Evolutionary conservation across 2,113 vertebrate species (phyloP).

Genomic region (Xenopus tropicalis): UCB_Xtro_10.0 CM004452.2:51921501-51922000

Average conservation of each 20-base stretch:
- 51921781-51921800: conserved; percentile 74
- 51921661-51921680: no score
- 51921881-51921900: conserved; percentile 22
- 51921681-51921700: no score
- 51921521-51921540: conserved; percentile 82
- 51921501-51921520: conserved; percentile 78
- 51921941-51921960: no score
- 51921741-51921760: conserved; percentile 74
- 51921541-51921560: conserved; percentile 94
- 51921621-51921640: no score
- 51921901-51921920: no score
- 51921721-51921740: conserved; percentile 80
- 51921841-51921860: conserved; percentile 80
- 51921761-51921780: conserved; percentile 79
- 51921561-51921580: conserved; percentile 23
- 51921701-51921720: conserved; percentile 63
- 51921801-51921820: conserved; percentile 86
- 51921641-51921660: no score
- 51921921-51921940: no score
- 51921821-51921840: conserved; percentile 79
- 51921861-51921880: conserved; percentile 61
- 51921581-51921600: no score
- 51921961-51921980: conserved; percentile 63
- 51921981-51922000: conserved; percentile 82
- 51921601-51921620: no score